Evolutionary conservation across 2,113 vertebrate genomes (phyloP).

Genomic region (Pandion haliaetus): DNA sequence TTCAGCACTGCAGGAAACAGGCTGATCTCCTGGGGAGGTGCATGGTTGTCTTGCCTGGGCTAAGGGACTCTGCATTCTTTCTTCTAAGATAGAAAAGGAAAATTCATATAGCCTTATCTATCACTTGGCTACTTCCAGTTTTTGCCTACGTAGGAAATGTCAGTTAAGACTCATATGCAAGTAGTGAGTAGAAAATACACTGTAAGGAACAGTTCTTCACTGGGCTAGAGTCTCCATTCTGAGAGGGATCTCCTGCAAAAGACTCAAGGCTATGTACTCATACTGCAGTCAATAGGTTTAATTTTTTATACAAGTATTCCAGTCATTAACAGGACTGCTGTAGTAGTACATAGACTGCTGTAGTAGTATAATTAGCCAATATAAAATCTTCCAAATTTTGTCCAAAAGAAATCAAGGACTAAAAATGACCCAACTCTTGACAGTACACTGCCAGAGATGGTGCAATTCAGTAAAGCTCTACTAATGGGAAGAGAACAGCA

Average conservation of each 20-base stretch:
- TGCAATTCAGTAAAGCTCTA: neutral
- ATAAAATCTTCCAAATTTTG: neutral
- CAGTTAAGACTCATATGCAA: neutral
- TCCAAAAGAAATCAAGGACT: neutral
- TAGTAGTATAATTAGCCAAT: neutral
- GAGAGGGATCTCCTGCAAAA: neutral
- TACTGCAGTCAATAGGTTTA: neutral
- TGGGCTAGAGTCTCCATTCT: too few relatives aligned
- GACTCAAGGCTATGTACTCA: neutral
- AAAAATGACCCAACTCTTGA: neutral
- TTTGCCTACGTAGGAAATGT: neutral
- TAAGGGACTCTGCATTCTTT: neutral
- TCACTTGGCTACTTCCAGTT: neutral
- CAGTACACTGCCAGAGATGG: neutral
- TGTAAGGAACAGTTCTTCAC: neutral
- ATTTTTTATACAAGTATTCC: neutral
- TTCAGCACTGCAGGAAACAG: neutral
- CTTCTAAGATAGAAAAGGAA: neutral
- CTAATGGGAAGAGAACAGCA: neutral
- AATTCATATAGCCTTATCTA: neutral
- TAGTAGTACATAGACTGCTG: too few relatives aligned
- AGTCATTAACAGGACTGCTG: neutral
- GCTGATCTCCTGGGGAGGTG: neutral
- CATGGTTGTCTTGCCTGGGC: fast-evolving
- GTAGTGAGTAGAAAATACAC: neutral